Conservation (phyloP, 2,888 invertebrate genomes). For the Polyploca ridens region DNA sequence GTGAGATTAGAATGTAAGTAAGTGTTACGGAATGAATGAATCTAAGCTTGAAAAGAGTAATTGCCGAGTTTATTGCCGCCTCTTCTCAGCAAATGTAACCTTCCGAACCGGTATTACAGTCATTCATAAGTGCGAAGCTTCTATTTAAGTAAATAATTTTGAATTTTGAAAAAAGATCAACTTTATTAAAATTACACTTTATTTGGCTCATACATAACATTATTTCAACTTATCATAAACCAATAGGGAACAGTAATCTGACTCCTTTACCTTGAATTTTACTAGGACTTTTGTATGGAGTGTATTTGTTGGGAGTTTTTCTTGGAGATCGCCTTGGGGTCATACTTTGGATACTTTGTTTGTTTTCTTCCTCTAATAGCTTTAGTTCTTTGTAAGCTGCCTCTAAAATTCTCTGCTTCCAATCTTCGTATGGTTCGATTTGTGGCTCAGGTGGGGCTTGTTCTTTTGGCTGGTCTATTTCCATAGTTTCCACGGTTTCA, state of each 20-base stretch:
- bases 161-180: background rate
- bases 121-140: too few species aligned
- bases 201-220: background rate
- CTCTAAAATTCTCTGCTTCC: constrained; percentile 85
- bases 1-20: too few species aligned
- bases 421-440: constrained; percentile 85
- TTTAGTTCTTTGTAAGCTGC: constrained; percentile 69
- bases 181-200: background rate
- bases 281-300: constrained; percentile 61
- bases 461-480: constrained; percentile 47
- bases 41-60: too few species aligned
- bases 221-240: constrained; percentile 35
- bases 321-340: constrained; percentile 64
- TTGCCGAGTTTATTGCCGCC: too few species aligned
- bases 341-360: constrained; percentile 9
- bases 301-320: constrained; percentile 64
- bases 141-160: background rate
- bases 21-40: too few species aligned
- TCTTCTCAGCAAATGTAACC: too few species aligned
- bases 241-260: constrained; percentile 62
- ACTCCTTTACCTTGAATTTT: constrained; percentile 58
- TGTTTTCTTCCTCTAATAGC: constrained; percentile 27
- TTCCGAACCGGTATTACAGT: too few species aligned
- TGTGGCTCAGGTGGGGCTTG: constrained; percentile 47
- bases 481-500: constrained; percentile 51